phyloP scores from a whole-genome alignment of 92 coral and sea anemone species.

The Umimayanthus chanpuru region DNA sequence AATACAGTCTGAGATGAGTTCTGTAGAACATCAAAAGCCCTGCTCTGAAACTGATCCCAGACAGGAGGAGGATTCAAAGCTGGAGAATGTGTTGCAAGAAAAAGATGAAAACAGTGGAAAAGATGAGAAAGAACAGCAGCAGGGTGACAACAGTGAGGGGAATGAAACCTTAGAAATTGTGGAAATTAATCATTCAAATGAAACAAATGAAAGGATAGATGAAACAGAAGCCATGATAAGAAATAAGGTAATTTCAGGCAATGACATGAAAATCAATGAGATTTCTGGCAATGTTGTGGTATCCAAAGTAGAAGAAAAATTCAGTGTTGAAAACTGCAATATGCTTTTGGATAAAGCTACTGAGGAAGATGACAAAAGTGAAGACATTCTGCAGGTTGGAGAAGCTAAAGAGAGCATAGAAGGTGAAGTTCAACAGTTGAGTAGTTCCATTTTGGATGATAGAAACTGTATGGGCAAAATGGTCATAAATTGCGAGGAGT shows the following conservation, averaged over 20 bases:
- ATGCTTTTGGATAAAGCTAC: not conserved
- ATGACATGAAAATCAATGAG: slow-evolving; percentile 1
- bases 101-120: not conserved
- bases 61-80: not conserved
- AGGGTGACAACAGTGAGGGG: not conserved
- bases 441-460: slow-evolving; percentile 22
- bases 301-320: not conserved
- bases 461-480: not conserved
- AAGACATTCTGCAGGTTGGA: not conserved
- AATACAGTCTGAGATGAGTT: not conserved
- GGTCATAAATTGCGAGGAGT: not conserved
- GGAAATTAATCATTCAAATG: not conserved
- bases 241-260: not conserved
- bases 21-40: not conserved
- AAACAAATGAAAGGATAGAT: not conserved
- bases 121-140: not conserved
- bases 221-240: not conserved
- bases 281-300: not conserved
- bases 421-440: not conserved
- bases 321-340: not conserved
- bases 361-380: not conserved
- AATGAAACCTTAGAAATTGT: not conserved
- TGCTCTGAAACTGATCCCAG: not conserved
- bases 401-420: not conserved
- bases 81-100: not conserved